phyloP scores from a whole-genome alignment of 1,140 invertebrate genomes.

The Riptortus pedestris region DNA sequence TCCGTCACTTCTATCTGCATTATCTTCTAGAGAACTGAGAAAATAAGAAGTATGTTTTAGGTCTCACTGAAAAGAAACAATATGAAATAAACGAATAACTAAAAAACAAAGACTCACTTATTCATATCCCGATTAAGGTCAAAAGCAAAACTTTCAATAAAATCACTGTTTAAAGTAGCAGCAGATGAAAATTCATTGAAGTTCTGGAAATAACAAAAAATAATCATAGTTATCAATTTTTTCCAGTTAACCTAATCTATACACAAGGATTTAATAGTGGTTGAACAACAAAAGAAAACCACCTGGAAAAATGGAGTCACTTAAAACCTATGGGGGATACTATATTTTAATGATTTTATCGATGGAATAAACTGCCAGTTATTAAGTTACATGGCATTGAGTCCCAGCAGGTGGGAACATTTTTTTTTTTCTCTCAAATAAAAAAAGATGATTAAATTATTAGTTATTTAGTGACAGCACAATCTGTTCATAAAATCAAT shows the following conservation, averaged over 20 bases:
- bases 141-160: not conserved
- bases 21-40: conserved; percentile 6
- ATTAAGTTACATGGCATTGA: too few species aligned
- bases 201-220: not conserved
- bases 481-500: too few species aligned
- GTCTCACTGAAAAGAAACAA: not conserved
- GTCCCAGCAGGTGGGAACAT: too few species aligned
- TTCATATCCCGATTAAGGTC: not conserved
- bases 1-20: too few species aligned
- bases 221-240: too few species aligned
- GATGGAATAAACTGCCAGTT: too few species aligned
- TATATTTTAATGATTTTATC: too few species aligned
- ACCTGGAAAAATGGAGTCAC: not conserved
- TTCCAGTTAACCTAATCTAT: not conserved
- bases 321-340: too few species aligned
- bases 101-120: not conserved
- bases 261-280: not conserved
- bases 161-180: not conserved
- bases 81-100: conserved; percentile 3
- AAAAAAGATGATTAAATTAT: too few species aligned
- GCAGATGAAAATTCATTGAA: not conserved
- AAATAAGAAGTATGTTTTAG: not conserved
- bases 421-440: too few species aligned
- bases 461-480: too few species aligned
- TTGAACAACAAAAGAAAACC: not conserved